phyloP scores from a whole-genome alignment of 1,140 invertebrate species.

The Probaryconus sp. region DNA sequence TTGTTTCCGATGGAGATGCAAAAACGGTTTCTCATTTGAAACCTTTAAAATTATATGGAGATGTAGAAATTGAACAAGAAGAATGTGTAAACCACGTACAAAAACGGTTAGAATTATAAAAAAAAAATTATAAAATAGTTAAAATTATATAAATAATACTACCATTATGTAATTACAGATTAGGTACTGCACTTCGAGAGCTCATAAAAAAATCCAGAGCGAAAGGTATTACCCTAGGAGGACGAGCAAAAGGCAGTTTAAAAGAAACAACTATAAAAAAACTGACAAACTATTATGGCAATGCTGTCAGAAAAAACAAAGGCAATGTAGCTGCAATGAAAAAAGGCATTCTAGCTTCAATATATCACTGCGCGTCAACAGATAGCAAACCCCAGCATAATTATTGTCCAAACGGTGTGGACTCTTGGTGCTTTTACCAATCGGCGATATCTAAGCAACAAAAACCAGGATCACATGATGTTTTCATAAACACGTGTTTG shows the following conservation, averaged over 20 bases:
- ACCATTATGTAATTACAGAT: too few relatives aligned
- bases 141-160: too few relatives aligned
- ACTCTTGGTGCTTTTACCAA: conserved; percentile 56
- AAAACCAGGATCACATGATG: neutral
- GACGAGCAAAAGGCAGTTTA: too few relatives aligned
- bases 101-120: too few relatives aligned
- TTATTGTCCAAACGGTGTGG: conserved; percentile 15
- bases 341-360: conserved; percentile 13
- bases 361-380: conserved; percentile 22
- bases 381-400: conserved; percentile 31
- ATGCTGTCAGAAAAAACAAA: conserved; percentile 7
- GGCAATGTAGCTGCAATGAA: conserved; percentile 13
- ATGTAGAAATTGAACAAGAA: too few relatives aligned
- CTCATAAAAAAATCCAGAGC: too few relatives aligned
- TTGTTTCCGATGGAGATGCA: conserved; percentile 10
- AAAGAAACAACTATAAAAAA: conserved; percentile 7
- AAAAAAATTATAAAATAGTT: too few relatives aligned
- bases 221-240: too few relatives aligned
- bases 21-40: conserved; percentile 10
- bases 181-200: too few relatives aligned
- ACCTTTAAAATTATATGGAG: neutral
- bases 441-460: conserved; percentile 26
- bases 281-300: conserved; percentile 10
- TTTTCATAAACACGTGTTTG: neutral
- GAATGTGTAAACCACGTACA: too few relatives aligned